Base-by-base conservation (phyloP, 2,113 vertebrate genomes). In the Rhinoderma darwinii region DNA sequence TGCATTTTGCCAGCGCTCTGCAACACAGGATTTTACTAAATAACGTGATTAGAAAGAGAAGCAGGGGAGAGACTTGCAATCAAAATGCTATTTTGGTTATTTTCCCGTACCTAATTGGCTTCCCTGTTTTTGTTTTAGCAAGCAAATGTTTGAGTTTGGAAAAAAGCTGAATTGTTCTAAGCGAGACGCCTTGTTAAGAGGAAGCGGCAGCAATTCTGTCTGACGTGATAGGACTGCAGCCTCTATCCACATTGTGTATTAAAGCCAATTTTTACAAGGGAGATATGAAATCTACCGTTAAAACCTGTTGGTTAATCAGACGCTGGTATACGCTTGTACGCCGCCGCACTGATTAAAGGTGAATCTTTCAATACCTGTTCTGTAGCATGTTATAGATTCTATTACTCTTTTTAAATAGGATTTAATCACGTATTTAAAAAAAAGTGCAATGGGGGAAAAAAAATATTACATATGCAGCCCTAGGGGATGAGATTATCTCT, bases 401-500 rank as follows among this genome's bases (percentile, higher is more conserved):
- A 80, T 80, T 80, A 72, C 84, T 70, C 76, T 56, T 72, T 79
- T 56, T 86, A 86, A 80, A 86, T 80, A 72, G 84, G 84, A 86
- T 80, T 86, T 86, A 86, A 86, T 86, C 84, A 86, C 76, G 70
- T 86, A 86, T 86, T 86, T 80, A 80, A 86, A 86, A 86, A 86
- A 86, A 72, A 80, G 76, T 80, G 63, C 47, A n/a, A 61, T 51
- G 61, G 27, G 11, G 35, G 63, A 50, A 84, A 84, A 30, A 85
- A 47, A 72, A 51, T 70, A 79, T 86, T 80, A 80, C 76, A 86
- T 86, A 80, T 66, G 63, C 84, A 70, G 84, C 84, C 84, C 61
- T 54, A 50, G 61, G 84, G 84, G 61, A 56, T 68, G 75, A 80
- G 63, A 70, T 86, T 79, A 72, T 80, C 84, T 85, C 84, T 80